Conservation (phyloP, 2,797 vertebrate species). For the Sciurus vulgaris region DNA sequence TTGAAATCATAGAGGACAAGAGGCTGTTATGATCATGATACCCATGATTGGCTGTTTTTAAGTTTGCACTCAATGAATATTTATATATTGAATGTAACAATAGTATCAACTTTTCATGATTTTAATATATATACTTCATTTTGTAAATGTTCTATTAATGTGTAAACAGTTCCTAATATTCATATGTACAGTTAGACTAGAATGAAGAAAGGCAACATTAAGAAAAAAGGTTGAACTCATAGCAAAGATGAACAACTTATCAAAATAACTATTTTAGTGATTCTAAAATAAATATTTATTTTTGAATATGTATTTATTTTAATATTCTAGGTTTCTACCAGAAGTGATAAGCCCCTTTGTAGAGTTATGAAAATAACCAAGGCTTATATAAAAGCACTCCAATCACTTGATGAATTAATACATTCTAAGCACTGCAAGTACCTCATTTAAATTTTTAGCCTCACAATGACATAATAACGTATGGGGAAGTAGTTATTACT, state of each 20-base stretch:
- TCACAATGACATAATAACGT: not conserved
- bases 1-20: not conserved
- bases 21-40: not conserved
- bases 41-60: not conserved
- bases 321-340: not conserved
- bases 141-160: constrained; percentile 42
- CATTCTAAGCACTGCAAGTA: not conserved
- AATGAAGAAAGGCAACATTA: not conserved
- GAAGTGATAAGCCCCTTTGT: not conserved
- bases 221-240: not conserved
- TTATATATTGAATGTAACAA: not conserved
- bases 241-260: constrained; percentile 3
- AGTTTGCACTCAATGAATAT: not conserved
- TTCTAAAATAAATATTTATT: too few species aligned
- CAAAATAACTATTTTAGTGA: too few species aligned
- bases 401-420: not conserved
- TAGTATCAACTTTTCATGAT: not conserved
- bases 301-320: too few species aligned
- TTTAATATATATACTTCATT: not conserved
- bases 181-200: not conserved
- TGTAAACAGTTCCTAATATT: not conserved
- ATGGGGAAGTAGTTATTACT: not conserved
- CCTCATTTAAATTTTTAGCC: constrained; percentile 22
- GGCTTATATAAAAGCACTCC: not conserved
- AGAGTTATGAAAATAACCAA: constrained; percentile 31